phyloP scores from a whole-genome alignment of 2,113 vertebrate genomes.

The Oncorhynchus keta region DNA sequence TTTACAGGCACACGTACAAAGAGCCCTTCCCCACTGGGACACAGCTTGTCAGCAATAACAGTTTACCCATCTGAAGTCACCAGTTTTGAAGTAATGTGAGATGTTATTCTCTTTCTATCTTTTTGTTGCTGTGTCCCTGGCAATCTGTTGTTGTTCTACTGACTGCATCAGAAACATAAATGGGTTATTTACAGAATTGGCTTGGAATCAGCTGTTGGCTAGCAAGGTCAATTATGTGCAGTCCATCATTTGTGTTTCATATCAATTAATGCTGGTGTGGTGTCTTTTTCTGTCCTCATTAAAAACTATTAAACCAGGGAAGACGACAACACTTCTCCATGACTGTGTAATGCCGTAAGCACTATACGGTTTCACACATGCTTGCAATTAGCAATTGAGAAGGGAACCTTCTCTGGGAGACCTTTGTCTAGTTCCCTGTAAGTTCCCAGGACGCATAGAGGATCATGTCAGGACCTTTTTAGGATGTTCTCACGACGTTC shows the following conservation, averaged over 20 bases:
- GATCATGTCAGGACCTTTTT: too few species aligned
- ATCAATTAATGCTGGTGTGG: neutral
- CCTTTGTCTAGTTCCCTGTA: too few species aligned
- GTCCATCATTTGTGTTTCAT: neutral
- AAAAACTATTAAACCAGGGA: neutral
- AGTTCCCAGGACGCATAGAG: too few species aligned
- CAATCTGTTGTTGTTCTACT: neutral
- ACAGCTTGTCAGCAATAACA: neutral
- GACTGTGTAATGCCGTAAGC: too few species aligned
- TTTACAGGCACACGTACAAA: conserved; percentile 6
- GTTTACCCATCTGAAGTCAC: neutral
- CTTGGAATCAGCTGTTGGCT: neutral
- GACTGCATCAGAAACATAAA: neutral
- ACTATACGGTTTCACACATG: too few species aligned
- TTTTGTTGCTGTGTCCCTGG: neutral
- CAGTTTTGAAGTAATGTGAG: neutral
- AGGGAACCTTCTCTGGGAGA: too few species aligned
- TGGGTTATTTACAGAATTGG: neutral
- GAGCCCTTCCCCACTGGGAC: neutral
- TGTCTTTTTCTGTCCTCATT: neutral
- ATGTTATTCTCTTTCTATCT: neutral
- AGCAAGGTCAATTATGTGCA: neutral
- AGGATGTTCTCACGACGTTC: too few species aligned
- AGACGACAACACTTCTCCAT: neutral
- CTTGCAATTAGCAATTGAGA: too few species aligned